phyloP scores from a whole-genome alignment of 2,888 invertebrate species.

The Brachypalpus laphriformis region DNA sequence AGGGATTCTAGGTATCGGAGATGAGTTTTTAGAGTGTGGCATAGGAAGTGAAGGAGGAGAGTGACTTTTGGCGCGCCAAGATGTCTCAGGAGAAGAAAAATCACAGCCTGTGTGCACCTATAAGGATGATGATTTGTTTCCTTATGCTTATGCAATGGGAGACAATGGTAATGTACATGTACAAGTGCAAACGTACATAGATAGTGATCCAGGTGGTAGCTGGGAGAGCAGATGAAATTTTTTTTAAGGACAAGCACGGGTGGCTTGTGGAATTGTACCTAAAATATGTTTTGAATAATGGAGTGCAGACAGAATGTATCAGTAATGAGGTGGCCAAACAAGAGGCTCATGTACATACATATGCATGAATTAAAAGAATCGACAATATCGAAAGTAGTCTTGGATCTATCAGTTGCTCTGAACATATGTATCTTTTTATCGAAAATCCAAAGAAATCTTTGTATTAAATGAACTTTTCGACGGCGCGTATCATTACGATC shows the following conservation, averaged over 20 bases:
- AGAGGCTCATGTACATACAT: too few species aligned
- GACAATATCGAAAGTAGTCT: background rate
- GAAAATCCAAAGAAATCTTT: too few species aligned
- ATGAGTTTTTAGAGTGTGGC: conserved; percentile 50
- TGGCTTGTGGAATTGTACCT: background rate
- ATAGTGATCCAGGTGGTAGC: conserved; percentile 34
- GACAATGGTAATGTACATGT: conserved; percentile 48
- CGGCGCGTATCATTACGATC: too few species aligned
- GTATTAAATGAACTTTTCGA: too few species aligned
- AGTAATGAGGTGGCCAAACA: background rate
- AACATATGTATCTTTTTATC: too few species aligned
- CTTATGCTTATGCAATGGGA: conserved; percentile 40
- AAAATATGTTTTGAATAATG: background rate
- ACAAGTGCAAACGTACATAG: conserved; percentile 14
- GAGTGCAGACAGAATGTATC: background rate
- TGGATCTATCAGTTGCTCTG: too few species aligned
- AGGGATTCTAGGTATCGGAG: conserved; percentile 57
- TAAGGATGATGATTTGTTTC: conserved; percentile 37
- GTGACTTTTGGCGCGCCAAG: conserved; percentile 71
- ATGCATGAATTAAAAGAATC: too few species aligned
- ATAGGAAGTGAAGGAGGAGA: conserved; percentile 27
- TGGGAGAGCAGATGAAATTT: conserved; percentile 51
- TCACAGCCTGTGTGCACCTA: conserved; percentile 34
- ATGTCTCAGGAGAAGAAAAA: conserved; percentile 50
- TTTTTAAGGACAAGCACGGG: background rate